Evolutionary conservation across 2,888 invertebrate genomes (phyloP).

Genomic region (Euplexia lucipara): DNA sequence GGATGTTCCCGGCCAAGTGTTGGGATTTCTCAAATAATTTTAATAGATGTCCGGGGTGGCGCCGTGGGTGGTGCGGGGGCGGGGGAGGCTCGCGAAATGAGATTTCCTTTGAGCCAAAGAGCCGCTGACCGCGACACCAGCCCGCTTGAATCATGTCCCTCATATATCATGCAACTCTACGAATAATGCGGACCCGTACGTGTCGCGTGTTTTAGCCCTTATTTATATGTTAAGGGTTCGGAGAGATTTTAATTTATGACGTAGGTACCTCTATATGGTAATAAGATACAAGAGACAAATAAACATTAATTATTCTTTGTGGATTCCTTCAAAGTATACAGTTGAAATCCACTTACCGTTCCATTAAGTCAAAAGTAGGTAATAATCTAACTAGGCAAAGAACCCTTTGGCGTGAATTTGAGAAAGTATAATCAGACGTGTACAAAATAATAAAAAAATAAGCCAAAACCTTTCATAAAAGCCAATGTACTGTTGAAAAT

Average conservation of each 20-base stretch:
- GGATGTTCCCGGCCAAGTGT: constrained; percentile 68
- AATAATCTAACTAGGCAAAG: constrained; percentile 29
- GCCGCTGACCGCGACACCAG: constrained; percentile 83
- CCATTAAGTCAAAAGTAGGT: constrained; percentile 20
- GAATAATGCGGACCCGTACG: constrained; percentile 60
- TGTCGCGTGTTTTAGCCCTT: constrained; percentile 60
- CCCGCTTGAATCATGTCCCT: constrained; percentile 75
- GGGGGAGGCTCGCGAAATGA: constrained; percentile 81
- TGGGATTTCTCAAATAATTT: constrained; percentile 88
- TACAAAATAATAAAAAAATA: constrained; percentile 62
- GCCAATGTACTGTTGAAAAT: constrained; percentile 68
- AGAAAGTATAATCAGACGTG: constrained; percentile 51
- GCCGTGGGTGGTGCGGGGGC: constrained; percentile 58
- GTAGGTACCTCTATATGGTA: neutral
- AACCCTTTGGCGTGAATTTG: constrained; percentile 31
- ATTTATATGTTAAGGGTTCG: constrained; percentile 55
- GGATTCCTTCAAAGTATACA: too few relatives aligned
- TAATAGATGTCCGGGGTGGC: constrained; percentile 83
- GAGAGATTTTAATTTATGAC: constrained; percentile 11
- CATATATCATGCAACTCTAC: constrained; percentile 79
- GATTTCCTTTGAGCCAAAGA: constrained; percentile 88
- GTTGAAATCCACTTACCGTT: neutral
- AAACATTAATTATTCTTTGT: neutral
- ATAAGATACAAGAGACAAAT: neutral
- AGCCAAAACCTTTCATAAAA: constrained; percentile 59